These are phyloP conservation scores for Eucidaris tribuloides DNA, from an alignment of 35 echinoderm and acorn worm species.

Conservation along the genomic window DNA sequence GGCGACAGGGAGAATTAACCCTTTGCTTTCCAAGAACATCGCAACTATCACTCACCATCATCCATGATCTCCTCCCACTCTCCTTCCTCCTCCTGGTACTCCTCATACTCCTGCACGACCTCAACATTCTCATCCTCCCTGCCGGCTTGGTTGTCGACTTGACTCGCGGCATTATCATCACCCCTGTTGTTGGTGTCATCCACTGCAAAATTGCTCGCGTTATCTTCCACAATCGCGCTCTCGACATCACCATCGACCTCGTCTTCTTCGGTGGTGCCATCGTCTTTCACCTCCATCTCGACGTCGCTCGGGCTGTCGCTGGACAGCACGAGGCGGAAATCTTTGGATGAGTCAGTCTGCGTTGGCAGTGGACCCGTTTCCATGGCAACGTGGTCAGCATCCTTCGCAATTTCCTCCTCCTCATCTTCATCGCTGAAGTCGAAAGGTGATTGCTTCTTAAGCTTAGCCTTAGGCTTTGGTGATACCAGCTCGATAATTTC, in stretches of 20 bases:
- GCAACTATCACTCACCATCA: conserved; percentile 34
- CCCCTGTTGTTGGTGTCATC: not conserved
- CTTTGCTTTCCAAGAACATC: too few relatives aligned
- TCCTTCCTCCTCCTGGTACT: too few relatives aligned
- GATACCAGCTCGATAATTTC: not conserved
- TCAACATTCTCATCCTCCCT: not conserved
- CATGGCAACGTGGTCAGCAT: not conserved
- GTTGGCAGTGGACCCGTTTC: not conserved
- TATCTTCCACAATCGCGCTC: not conserved
- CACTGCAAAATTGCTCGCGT: not conserved
- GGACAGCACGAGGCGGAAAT: not conserved
- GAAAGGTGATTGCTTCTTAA: conserved; percentile 13
- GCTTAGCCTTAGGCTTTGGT: not conserved
- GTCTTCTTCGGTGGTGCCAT: not conserved
- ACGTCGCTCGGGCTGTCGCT: conserved; percentile 7
- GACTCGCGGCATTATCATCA: not conserved
- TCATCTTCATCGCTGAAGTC: conserved; percentile 16
- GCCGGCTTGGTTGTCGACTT: not conserved
- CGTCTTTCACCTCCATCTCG: not conserved
- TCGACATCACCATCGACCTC: not conserved
- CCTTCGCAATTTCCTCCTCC: not conserved
- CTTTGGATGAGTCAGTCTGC: not conserved
- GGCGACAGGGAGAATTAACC: too few relatives aligned
- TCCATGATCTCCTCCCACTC: conserved; percentile 10
- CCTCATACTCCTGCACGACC: not conserved